Evolutionary conservation across 2,888 invertebrate species (phyloP).

Genomic region (Cylloceria caligata): DNA sequence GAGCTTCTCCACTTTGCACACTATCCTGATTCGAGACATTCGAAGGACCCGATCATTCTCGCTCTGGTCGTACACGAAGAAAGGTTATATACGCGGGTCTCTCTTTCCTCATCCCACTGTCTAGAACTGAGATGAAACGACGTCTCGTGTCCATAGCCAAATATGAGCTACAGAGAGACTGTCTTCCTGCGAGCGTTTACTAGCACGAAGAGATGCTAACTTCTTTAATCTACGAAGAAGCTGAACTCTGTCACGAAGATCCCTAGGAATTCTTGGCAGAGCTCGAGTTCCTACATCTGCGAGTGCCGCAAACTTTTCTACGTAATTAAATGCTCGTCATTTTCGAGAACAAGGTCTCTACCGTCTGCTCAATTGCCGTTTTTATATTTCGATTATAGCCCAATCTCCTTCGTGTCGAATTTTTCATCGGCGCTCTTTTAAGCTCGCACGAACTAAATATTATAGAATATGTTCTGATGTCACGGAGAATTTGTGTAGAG

Average conservation of each 20-base stretch:
- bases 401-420: slow-evolving; percentile 62
- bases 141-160: slow-evolving; percentile 44
- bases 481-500: slow-evolving; percentile 40
- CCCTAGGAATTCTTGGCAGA: slow-evolving; percentile 44
- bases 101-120: slow-evolving; percentile 22
- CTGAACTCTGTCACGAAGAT: slow-evolving; percentile 58
- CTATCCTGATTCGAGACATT: slow-evolving; percentile 38
- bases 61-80: slow-evolving; percentile 33
- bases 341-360: slow-evolving; percentile 53
- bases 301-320: slow-evolving; percentile 57
- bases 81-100: slow-evolving; percentile 1
- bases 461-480: slow-evolving; percentile 50
- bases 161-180: slow-evolving; percentile 18
- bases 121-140: slow-evolving; percentile 22
- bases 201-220: slow-evolving; percentile 54
- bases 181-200: slow-evolving; percentile 45
- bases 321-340: slow-evolving; percentile 67
- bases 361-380: slow-evolving; percentile 41
- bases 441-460: slow-evolving; percentile 58
- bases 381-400: slow-evolving; percentile 36
- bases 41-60: slow-evolving; percentile 29
- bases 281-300: slow-evolving; percentile 61
- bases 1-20: slow-evolving; percentile 31
- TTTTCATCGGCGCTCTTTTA: slow-evolving; percentile 24
- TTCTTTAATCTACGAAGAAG: slow-evolving; percentile 23